Conservation (phyloP, 2,888 invertebrate genomes). For the Endotricha flammealis region DNA sequence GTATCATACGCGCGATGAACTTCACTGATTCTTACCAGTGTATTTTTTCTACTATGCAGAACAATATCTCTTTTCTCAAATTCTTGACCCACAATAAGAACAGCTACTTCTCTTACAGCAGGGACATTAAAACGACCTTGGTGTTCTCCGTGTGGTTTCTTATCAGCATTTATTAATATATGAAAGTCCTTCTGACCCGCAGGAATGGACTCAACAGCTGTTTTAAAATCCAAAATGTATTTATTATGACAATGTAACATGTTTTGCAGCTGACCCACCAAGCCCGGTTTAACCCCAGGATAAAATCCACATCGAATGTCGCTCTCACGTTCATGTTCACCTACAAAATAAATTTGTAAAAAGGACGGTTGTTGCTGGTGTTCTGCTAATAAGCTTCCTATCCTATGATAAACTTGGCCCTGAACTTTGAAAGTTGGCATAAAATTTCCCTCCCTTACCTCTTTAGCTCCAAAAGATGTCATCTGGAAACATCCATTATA, state of each 20-base stretch:
- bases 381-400: conserved; percentile 24
- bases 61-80: too few relatives aligned
- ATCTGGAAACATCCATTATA: conserved; percentile 12
- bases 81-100: too few relatives aligned
- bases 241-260: not conserved
- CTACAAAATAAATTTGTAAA: conserved; percentile 30
- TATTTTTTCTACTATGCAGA: too few relatives aligned
- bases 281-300: not conserved
- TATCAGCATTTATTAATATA: too few relatives aligned
- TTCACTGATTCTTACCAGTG: too few relatives aligned
- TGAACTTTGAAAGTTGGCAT: conserved; percentile 24
- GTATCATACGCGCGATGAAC: too few relatives aligned
- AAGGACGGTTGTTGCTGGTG: conserved; percentile 25
- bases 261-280: not conserved
- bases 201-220: not conserved
- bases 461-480: conserved; percentile 28
- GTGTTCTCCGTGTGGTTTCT: too few relatives aligned
- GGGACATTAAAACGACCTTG: too few relatives aligned
- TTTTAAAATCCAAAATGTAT: not conserved
- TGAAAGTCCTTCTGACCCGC: not conserved
- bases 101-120: too few relatives aligned
- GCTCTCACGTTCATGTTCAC: not conserved
- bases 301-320: not conserved
- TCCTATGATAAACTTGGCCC: conserved; percentile 23
- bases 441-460: conserved; percentile 23